Conservation (phyloP, 2,888 invertebrate species). For the Andricus quercusramuli region DNA sequence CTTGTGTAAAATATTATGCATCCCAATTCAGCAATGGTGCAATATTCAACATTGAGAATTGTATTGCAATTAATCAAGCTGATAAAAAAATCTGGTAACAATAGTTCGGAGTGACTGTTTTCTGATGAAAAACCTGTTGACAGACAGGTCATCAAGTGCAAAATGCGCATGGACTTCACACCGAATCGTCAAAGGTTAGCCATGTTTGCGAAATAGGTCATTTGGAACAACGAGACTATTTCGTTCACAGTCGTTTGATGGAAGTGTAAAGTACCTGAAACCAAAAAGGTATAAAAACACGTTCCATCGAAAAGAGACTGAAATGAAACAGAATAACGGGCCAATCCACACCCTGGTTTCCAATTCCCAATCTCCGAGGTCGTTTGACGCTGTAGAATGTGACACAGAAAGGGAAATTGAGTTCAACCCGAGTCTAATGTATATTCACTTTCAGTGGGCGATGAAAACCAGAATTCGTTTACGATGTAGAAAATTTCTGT, state of each 20-base stretch:
- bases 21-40: too few relatives aligned
- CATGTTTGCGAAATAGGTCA: slow-evolving; percentile 17
- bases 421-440: background rate
- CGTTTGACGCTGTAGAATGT: background rate
- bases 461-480: background rate
- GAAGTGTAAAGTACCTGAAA: slow-evolving; percentile 8
- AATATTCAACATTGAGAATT: too few relatives aligned
- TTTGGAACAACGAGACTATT: slow-evolving; percentile 26
- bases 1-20: too few relatives aligned
- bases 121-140: slow-evolving; percentile 18
- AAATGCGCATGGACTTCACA: background rate
- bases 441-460: background rate
- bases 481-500: background rate
- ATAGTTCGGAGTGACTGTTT: background rate
- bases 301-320: background rate
- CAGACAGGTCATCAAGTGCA: background rate
- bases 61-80: too few relatives aligned
- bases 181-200: slow-evolving; percentile 26
- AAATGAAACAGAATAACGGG: slow-evolving; percentile 13
- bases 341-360: background rate
- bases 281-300: background rate
- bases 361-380: background rate
- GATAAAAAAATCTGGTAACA: too few relatives aligned
- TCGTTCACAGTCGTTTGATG: slow-evolving; percentile 24
- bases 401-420: background rate